Conservation (phyloP, 2,888 invertebrate species). For the Glyphotaelius pellucidus region DNA sequence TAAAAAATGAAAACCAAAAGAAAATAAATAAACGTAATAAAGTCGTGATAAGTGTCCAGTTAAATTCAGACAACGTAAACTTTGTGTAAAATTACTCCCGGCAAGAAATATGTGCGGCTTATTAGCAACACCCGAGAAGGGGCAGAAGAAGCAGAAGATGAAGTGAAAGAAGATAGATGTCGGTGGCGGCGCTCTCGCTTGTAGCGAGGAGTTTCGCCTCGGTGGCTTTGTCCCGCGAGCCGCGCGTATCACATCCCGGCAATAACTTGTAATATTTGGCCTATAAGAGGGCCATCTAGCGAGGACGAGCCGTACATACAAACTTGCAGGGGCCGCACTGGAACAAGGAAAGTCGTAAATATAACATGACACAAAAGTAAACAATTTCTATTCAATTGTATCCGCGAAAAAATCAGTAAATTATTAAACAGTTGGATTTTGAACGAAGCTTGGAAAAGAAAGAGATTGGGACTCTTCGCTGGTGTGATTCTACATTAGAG, state of each 20-base stretch:
- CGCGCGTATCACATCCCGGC: constrained; percentile 64
- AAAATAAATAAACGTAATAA: no score
- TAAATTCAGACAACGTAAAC: neutral
- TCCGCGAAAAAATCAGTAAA: neutral
- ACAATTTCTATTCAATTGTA: neutral
- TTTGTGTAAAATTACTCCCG: neutral
- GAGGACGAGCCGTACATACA: constrained; percentile 66
- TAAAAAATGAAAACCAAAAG: no score
- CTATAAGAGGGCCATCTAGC: constrained; percentile 66
- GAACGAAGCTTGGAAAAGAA: no score
- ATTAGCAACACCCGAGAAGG: neutral
- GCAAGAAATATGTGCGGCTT: neutral
- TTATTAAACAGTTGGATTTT: neutral
- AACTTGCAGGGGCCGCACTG: constrained; percentile 59
- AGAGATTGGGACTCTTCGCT: no score
- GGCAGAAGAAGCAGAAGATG: neutral
- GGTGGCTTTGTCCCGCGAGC: constrained; percentile 46
- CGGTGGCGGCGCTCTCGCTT: neutral
- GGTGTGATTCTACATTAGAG: no score
- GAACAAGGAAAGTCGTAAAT: neutral
- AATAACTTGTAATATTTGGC: constrained; percentile 67
- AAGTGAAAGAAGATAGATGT: neutral
- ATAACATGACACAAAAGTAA: neutral
- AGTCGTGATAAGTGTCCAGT: neutral
- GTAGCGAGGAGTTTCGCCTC: neutral